A percentile compares a stretch with the other conserved stretches of the same genome.
Evolutionary conservation across 2,797 vertebrate species (phyloP).

Genomic region (Pseudochirops corinnae): DNA sequence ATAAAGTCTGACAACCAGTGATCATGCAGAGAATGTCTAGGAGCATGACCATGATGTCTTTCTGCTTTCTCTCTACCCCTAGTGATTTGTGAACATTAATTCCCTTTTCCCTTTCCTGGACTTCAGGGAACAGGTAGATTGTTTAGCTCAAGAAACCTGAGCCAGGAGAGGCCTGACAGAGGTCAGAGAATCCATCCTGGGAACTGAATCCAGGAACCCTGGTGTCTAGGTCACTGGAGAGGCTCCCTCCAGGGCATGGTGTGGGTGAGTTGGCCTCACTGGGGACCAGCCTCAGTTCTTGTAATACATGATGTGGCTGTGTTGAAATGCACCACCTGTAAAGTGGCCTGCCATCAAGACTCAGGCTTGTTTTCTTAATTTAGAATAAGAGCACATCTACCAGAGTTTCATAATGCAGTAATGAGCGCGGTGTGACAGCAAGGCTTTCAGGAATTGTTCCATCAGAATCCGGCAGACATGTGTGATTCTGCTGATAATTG

Average conservation of each 20-base stretch:
- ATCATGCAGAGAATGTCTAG: background rate
- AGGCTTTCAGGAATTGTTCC: slow-evolving; percentile 72
- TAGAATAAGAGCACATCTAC: slow-evolving; percentile 65
- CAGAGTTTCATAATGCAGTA: slow-evolving; percentile 52
- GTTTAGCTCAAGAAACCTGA: slow-evolving; percentile 57
- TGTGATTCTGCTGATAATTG: slow-evolving; percentile 9
- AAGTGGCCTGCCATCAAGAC: slow-evolving; percentile 68
- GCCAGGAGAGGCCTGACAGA: slow-evolving; percentile 46
- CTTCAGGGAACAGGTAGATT: background rate
- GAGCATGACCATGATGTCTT: background rate
- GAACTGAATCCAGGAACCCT: slow-evolving; percentile 54
- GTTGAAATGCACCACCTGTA: slow-evolving; percentile 66
- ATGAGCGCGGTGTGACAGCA: slow-evolving; percentile 27
- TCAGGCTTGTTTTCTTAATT: slow-evolving; percentile 66
- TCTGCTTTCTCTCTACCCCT: background rate
- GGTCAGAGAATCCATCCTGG: slow-evolving; percentile 60
- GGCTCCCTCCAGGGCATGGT: slow-evolving; percentile 45
- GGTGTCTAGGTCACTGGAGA: background rate
- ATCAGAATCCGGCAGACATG: slow-evolving; percentile 35
- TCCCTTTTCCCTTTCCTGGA: background rate
- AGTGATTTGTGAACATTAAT: background rate
- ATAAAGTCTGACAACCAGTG: too few species aligned
- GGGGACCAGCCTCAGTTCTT: slow-evolving; percentile 35
- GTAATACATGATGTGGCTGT: slow-evolving; percentile 38
- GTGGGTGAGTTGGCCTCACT: slow-evolving; percentile 29